phyloP scores from a whole-genome alignment of 2,888 invertebrate species.

The Philereme vetulata region DNA sequence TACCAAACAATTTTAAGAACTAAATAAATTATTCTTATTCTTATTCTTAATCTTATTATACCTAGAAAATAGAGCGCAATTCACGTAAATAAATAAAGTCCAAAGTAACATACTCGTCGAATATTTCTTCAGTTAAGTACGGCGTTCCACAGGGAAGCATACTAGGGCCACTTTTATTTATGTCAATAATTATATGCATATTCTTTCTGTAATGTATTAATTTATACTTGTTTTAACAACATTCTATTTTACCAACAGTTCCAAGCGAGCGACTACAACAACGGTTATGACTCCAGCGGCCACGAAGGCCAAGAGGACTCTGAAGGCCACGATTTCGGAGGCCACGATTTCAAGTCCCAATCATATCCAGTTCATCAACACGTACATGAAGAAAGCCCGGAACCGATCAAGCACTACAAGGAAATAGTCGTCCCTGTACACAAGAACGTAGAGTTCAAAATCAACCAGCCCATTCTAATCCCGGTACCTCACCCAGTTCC shows the following conservation, averaged over 20 bases:
- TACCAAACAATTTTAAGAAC: no score
- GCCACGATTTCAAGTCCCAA: conserved; percentile 67
- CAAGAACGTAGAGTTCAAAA: conserved; percentile 85
- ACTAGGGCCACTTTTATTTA: no score
- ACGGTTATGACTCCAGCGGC: conserved; percentile 47
- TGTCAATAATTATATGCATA: no score
- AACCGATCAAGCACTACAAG: conserved; percentile 87
- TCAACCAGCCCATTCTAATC: conserved; percentile 82
- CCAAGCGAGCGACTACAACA: conserved; percentile 68
- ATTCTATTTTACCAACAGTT: conserved; percentile 50
- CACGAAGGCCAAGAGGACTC: conserved; percentile 43
- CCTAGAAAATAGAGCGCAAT: no score
- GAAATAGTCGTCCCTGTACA: conserved; percentile 86
- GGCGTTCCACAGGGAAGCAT: no score
- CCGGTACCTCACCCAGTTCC: conserved; percentile 87
- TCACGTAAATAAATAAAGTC: no score
- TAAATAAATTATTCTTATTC: no score
- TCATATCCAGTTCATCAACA: conserved; percentile 85
- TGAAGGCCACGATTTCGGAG: conserved; percentile 61
- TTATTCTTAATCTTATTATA: no score
- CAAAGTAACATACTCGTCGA: no score
- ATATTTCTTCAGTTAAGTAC: no score
- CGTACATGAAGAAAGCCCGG: conserved; percentile 87
- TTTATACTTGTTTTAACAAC: background rate
- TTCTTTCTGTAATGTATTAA: no score